Conservation (phyloP, 2,888 invertebrate genomes). For the Eupelmus urozonus region DNA sequence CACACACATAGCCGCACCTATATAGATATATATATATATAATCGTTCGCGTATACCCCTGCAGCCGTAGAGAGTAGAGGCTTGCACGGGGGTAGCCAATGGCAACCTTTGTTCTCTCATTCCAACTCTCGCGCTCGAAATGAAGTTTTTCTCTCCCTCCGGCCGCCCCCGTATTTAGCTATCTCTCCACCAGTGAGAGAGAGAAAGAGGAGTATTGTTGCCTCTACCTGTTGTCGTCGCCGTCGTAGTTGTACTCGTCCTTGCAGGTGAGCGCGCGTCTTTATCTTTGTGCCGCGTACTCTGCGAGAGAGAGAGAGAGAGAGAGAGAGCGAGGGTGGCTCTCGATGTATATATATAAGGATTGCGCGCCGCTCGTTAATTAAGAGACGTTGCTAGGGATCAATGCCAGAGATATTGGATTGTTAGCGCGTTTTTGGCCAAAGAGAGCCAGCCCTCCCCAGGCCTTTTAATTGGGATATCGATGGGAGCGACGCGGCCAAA, state of each 20-base stretch:
- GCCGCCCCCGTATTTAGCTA: neutral
- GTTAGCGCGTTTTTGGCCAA: no score
- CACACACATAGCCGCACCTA: no score
- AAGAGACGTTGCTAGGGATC: neutral
- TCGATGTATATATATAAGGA: neutral
- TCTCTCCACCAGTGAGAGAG: neutral
- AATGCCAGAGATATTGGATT: no score
- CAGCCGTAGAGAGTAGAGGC: neutral
- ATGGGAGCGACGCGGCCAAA: no score
- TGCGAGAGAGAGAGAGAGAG: no score
- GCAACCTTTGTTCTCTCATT: conserved; percentile 60
- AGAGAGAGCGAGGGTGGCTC: neutral
- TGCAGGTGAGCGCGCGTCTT: neutral
- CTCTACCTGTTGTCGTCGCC: neutral
- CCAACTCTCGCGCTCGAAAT: conserved; percentile 42
- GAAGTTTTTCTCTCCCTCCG: conserved; percentile 38
- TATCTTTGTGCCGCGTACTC: neutral
- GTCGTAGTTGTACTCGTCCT: no score
- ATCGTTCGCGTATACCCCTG: neutral
- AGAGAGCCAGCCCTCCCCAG: no score
- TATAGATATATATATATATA: no score
- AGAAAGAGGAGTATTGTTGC: neutral
- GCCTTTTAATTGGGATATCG: no score
- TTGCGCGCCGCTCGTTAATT: no score
- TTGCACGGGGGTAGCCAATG: conserved; percentile 54